A percentile compares a stretch with the other conserved stretches of the same genome.
phyloP scores from a whole-genome alignment of 2,888 invertebrate genomes.

The Andrena marginata region DNA sequence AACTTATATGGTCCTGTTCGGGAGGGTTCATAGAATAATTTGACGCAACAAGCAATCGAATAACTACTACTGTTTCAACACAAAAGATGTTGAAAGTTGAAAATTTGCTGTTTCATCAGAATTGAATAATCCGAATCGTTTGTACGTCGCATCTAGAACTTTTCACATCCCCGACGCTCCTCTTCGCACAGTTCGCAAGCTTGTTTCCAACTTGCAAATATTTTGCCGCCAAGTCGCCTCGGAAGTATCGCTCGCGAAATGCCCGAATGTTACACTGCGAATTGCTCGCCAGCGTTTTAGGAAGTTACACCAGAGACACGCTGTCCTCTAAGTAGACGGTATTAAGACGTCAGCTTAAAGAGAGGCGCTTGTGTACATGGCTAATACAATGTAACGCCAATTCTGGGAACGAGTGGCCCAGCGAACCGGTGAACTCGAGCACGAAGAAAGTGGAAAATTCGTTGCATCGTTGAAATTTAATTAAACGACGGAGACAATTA shows the following conservation, averaged over 20 bases:
- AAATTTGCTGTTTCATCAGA: too few relatives aligned
- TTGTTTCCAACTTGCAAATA: neutral
- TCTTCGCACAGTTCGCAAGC: too few relatives aligned
- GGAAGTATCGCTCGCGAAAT: neutral
- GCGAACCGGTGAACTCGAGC: neutral
- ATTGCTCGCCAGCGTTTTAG: neutral
- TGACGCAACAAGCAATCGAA: too few relatives aligned
- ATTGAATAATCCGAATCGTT: neutral
- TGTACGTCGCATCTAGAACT: neutral
- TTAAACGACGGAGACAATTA: conserved; percentile 1
- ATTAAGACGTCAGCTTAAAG: neutral
- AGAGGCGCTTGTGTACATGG: neutral
- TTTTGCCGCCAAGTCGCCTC: neutral
- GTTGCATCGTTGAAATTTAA: conserved; percentile 3
- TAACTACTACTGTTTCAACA: too few relatives aligned
- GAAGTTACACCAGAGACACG: neutral
- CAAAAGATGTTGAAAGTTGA: too few relatives aligned
- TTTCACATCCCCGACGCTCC: too few relatives aligned
- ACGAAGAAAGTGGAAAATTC: neutral
- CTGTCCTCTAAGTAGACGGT: neutral
- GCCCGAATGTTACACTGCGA: neutral
- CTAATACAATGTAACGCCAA: neutral
- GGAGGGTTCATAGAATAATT: too few relatives aligned
- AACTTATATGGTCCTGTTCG: too few relatives aligned
- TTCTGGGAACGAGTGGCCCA: neutral